These are phyloP conservation scores for Collichthys lucidus DNA, from an alignment of 2,113 vertebrate genomes.

Conservation along the genomic window DNA sequence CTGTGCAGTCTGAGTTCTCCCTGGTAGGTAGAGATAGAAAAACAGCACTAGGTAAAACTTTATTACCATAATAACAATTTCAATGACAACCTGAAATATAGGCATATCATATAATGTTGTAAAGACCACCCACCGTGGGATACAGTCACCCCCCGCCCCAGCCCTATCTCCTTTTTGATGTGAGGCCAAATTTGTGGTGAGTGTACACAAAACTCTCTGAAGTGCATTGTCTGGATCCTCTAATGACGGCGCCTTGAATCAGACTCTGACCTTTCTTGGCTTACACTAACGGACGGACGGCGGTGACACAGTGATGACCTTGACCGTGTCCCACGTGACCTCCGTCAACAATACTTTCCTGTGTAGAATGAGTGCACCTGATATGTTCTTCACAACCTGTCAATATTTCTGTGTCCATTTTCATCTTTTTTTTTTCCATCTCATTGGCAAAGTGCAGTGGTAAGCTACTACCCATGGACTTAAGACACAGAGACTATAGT, in stretches of 20 bases:
- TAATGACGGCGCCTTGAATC: constrained; percentile 58
- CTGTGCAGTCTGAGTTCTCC: constrained; percentile 13
- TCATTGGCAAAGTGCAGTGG: background rate
- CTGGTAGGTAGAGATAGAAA: constrained; percentile 17
- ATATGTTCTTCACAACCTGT: background rate
- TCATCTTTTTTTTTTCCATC: background rate
- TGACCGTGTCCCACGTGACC: constrained; percentile 25
- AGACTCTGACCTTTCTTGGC: constrained; percentile 42
- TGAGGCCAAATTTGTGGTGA: constrained; percentile 53
- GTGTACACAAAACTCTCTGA: constrained; percentile 33
- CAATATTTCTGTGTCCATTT: background rate
- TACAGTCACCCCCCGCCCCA: background rate
- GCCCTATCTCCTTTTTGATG: constrained; percentile 46
- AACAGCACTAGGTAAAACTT: background rate
- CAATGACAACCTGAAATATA: constrained; percentile 33
- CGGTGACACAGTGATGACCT: constrained; percentile 47
- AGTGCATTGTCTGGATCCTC: constrained; percentile 64
- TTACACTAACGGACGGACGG: constrained; percentile 36
- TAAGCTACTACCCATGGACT: background rate
- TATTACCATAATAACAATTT: constrained; percentile 15
- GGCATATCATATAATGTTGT: constrained; percentile 27
- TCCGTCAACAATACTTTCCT: background rate
- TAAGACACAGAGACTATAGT: background rate
- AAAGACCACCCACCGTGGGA: constrained; percentile 53
- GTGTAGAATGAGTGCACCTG: background rate